A percentile compares a stretch with the other conserved stretches of the same genome.
Conservation (phyloP, 2,113 vertebrate genomes). For the Nothocercus julius region DNA sequence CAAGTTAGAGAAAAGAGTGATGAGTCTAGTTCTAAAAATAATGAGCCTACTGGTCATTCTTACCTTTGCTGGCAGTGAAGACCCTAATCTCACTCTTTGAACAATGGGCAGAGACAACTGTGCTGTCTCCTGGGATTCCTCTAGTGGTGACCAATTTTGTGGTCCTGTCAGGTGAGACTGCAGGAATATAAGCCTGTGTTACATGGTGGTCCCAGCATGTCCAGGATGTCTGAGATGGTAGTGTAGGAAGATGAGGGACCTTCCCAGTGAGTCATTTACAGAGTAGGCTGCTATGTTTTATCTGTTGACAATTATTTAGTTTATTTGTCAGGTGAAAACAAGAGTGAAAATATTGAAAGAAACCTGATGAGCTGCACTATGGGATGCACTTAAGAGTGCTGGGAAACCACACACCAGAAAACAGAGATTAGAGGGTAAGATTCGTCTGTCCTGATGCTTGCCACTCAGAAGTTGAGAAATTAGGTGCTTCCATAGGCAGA, state of each 20-base stretch:
- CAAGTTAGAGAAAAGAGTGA: not conserved
- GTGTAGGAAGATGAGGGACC: not conserved
- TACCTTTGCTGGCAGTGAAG: not conserved
- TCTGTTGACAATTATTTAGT: not conserved
- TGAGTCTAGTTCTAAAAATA: not conserved
- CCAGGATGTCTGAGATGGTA: too few species aligned
- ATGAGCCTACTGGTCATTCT: not conserved
- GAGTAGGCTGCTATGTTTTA: not conserved
- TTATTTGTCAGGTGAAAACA: not conserved
- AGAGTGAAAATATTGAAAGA: not conserved
- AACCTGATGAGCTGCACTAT: not conserved
- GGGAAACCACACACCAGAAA: not conserved
- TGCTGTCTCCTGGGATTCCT: not conserved
- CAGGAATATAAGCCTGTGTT: not conserved
- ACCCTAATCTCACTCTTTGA: not conserved
- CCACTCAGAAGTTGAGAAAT: not conserved
- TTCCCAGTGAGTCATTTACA: not conserved
- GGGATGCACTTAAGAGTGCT: not conserved
- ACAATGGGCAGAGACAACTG: fast-evolving
- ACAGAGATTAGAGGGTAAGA: fast-evolving
- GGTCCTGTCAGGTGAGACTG: too few species aligned
- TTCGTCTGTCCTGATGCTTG: not conserved
- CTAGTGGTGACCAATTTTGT: not conserved
- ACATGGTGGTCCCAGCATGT: not conserved
- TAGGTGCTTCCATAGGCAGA: not conserved